A percentile compares a stretch with the other conserved stretches of the same genome.
phyloP scores from a whole-genome alignment of 2,113 vertebrate species.

The Mesocricetus auratus region DNA sequence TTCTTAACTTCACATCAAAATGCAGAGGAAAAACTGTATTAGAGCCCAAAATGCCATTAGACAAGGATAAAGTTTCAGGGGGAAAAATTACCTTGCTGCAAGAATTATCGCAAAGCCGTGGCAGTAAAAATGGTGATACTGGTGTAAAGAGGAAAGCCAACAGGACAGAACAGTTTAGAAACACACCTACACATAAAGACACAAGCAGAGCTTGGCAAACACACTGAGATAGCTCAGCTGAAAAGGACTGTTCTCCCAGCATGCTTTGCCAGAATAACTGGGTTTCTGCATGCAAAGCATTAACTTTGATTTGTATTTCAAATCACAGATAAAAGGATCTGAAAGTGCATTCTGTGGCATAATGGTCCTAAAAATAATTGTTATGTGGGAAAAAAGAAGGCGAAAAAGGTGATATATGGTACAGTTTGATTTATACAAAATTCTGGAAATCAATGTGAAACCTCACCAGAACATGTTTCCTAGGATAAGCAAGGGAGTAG shows the following conservation, averaged over 20 bases:
- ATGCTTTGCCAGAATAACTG: not conserved
- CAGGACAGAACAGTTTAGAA: not conserved
- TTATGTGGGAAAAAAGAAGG: not conserved
- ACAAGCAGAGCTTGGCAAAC: conserved; percentile 27
- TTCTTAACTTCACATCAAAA: not conserved
- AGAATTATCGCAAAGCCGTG: conserved; percentile 5
- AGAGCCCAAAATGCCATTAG: not conserved
- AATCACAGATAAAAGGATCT: not conserved
- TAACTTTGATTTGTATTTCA: not conserved
- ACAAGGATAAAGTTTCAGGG: not conserved
- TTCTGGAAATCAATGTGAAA: not conserved
- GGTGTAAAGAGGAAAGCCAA: not conserved
- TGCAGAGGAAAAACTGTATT: not conserved
- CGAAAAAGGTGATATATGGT: not conserved
- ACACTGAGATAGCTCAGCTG: not conserved
- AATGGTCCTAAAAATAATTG: conserved; percentile 17
- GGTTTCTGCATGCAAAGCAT: not conserved
- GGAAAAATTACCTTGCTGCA: conserved; percentile 16
- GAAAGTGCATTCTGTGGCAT: not conserved
- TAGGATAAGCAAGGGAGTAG: not conserved
- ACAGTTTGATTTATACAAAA: not conserved
- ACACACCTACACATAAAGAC: not conserved
- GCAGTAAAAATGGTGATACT: not conserved
- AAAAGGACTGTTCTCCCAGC: not conserved
- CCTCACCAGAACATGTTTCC: not conserved